Conservation (phyloP, 1,140 invertebrate species). For the Lineus longissimus region DNA sequence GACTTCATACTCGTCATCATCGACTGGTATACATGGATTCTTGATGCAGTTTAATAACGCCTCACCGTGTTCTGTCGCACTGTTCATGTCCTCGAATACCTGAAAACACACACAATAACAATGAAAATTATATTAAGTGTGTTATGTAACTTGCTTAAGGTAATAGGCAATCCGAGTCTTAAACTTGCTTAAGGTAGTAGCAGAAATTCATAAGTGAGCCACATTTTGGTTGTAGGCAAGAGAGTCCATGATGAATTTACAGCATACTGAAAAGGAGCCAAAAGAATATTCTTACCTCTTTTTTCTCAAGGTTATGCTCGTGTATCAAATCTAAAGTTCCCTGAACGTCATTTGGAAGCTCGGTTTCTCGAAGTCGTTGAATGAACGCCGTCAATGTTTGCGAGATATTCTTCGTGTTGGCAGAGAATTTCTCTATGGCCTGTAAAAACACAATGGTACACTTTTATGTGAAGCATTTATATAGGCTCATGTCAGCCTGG, state of each 20-base stretch:
- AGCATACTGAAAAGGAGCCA: too few species aligned
- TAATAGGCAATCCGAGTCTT: too few species aligned
- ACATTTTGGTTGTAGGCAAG: too few species aligned
- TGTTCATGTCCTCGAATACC: conserved; percentile 74
- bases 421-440: conserved; percentile 91
- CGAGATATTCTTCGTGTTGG: conserved; percentile 76
- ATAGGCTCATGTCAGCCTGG: too few species aligned
- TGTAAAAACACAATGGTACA: too few species aligned
- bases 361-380: conserved; percentile 70
- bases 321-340: conserved; percentile 51
- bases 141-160: too few species aligned
- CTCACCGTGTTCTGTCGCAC: conserved; percentile 79
- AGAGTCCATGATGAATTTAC: too few species aligned
- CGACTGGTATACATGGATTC: conserved; percentile 18
- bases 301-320: conserved; percentile 51
- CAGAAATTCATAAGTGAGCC: too few species aligned
- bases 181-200: too few species aligned
- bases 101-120: conserved; percentile 20
- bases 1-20: too few species aligned
- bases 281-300: conserved; percentile 60
- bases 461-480: too few species aligned
- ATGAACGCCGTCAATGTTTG: conserved; percentile 63
- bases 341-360: conserved; percentile 79
- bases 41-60: conserved; percentile 62
- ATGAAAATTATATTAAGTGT: too few species aligned